Conservation (phyloP, 2,888 invertebrate species). For the Metalampra italica region DNA sequence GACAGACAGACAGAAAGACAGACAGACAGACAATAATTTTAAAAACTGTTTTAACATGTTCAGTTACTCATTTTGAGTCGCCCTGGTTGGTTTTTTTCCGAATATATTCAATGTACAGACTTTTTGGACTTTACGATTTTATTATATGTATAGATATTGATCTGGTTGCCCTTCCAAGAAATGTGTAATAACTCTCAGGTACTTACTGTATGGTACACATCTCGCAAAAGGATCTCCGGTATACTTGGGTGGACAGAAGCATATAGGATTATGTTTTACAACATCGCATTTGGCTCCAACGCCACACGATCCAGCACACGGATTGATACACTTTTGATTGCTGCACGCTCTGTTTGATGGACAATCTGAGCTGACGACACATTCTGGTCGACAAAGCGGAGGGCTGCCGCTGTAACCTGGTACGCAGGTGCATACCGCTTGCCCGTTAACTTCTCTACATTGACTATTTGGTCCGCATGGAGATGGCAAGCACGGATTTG, state of each 20-base stretch:
- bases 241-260: constrained; percentile 82
- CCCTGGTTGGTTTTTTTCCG: too few relatives aligned
- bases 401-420: constrained; percentile 84
- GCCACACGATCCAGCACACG: constrained; percentile 87
- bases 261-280: constrained; percentile 87
- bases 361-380: constrained; percentile 87
- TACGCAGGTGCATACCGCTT: constrained; percentile 86
- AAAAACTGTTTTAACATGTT: too few relatives aligned
- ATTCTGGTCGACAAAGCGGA: constrained; percentile 87
- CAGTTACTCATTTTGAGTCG: too few relatives aligned
- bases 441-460: constrained; percentile 81
- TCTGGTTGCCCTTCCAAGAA: too few relatives aligned
- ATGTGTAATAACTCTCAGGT: neutral
- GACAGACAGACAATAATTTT: too few relatives aligned
- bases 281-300: constrained; percentile 84
- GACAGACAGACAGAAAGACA: too few relatives aligned
- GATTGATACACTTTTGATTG: constrained; percentile 86
- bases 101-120: too few relatives aligned
- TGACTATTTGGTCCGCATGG: constrained; percentile 89
- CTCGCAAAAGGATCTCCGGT: constrained; percentile 88
- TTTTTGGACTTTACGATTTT: too few relatives aligned
- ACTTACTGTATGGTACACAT: constrained; percentile 75
- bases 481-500: constrained; percentile 83
- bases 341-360: constrained; percentile 84
- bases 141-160: too few relatives aligned